A percentile compares a stretch with the other conserved stretches of the same genome.
phyloP scores from a whole-genome alignment of 2,888 invertebrate genomes.

The Drosophila lacicola region DNA sequence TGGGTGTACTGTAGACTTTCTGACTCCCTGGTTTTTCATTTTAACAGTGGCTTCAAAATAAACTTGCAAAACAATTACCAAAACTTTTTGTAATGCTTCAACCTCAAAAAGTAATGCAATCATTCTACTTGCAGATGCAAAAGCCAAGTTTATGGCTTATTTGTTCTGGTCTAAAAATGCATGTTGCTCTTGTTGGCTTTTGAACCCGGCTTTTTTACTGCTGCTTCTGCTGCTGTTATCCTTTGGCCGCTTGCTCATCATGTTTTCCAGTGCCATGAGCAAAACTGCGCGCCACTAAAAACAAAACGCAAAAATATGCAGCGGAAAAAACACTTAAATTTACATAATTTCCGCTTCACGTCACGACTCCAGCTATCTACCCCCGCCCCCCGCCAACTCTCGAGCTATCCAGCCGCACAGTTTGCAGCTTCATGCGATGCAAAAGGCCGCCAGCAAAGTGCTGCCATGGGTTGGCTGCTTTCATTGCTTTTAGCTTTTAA shows the following conservation, averaged over 20 bases:
- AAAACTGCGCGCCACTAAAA: conserved; percentile 52
- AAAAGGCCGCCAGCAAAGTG: conserved; percentile 40
- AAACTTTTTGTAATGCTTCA: conserved; percentile 11
- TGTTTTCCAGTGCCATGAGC: conserved; percentile 72
- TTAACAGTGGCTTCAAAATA: conserved; percentile 2
- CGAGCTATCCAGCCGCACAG: not conserved
- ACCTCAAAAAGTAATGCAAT: conserved; percentile 13
- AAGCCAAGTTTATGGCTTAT: conserved; percentile 50
- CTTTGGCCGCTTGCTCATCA: conserved; percentile 62
- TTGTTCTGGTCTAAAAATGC: conserved; percentile 31
- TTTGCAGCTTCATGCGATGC: conserved; percentile 6
- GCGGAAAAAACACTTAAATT: conserved; percentile 70
- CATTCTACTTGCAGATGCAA: conserved; percentile 16
- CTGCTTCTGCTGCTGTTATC: conserved; percentile 39
- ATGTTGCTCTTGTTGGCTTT: conserved; percentile 10
- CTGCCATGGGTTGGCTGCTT: conserved; percentile 20
- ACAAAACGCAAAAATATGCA: conserved; percentile 61
- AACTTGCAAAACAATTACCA: conserved; percentile 43
- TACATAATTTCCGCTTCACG: conserved; percentile 75
- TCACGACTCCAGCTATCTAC: conserved; percentile 33
- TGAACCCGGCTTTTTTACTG: conserved; percentile 1
- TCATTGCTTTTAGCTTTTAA: conserved; percentile 48
- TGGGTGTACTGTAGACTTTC: not conserved
- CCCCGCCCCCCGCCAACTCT: not conserved
- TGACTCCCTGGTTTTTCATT: not conserved